Evolutionary conservation across 2,113 vertebrate genomes (phyloP).

Genomic region (Agelaius tricolor): DNA sequence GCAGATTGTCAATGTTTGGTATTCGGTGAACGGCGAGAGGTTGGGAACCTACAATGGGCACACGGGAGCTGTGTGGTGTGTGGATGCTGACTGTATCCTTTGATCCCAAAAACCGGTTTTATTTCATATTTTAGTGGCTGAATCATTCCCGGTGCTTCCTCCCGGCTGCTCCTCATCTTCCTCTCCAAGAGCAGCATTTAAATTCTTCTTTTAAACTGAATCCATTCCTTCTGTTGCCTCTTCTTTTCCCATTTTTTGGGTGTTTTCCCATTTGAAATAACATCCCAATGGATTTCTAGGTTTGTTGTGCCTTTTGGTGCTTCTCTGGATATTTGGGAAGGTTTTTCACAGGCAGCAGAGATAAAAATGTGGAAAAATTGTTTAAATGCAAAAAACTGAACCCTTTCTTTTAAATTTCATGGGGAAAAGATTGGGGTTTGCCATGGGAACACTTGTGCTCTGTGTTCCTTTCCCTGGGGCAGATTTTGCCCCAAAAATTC

Average conservation of each 20-base stretch:
- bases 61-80: slow-evolving; percentile 96
- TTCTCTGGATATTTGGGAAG: accelerated
- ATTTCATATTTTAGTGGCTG: accelerated
- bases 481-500: not conserved
- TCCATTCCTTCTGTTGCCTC: not conserved
- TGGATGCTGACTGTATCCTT: slow-evolving; percentile 98
- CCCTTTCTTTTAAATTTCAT: accelerated
- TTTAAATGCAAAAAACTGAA: accelerated
- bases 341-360: accelerated
- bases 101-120: not conserved
- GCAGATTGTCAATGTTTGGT: slow-evolving; percentile 93
- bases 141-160: not conserved
- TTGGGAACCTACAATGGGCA: slow-evolving; percentile 95
- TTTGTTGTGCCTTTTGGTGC: too few species aligned
- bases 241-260: accelerated
- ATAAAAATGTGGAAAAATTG: accelerated
- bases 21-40: slow-evolving; percentile 94
- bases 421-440: not conserved
- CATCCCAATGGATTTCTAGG: accelerated
- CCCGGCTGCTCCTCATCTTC: accelerated
- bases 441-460: accelerated
- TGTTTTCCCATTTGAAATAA: not conserved
- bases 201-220: not conserved
- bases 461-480: accelerated
- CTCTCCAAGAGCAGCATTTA: accelerated